Conservation (phyloP, 2,888 invertebrate species). For the Anagyrus pseudococci region DNA sequence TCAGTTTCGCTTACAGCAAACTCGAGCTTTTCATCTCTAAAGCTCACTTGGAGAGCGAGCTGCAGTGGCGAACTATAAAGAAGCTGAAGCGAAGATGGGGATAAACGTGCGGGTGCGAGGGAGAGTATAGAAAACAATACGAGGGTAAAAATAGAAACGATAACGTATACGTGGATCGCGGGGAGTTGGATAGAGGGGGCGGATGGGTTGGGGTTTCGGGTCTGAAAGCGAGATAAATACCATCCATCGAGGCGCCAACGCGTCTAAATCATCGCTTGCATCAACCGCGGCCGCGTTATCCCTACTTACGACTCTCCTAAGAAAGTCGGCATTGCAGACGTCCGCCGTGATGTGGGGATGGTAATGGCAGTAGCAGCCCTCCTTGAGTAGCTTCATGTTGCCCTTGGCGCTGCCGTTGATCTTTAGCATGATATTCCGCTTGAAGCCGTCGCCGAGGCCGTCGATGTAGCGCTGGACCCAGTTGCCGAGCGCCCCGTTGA, state of each 20-base stretch:
- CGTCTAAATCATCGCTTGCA: conserved; percentile 37
- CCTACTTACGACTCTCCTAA: conserved; percentile 76
- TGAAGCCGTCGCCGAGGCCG: conserved; percentile 47
- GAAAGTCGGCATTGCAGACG: conserved; percentile 87
- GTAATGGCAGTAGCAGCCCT: conserved; percentile 68
- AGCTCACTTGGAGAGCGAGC: too few species aligned
- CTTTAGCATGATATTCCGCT: conserved; percentile 56
- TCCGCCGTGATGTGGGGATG: conserved; percentile 87
- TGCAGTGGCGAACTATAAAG: too few species aligned
- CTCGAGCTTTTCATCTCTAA: too few species aligned
- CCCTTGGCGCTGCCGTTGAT: conserved; percentile 57
- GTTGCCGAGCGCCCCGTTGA: conserved; percentile 54
- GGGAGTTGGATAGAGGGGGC: neutral
- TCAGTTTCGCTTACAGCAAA: too few species aligned
- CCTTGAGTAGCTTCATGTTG: conserved; percentile 59
- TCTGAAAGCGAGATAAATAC: conserved; percentile 32
- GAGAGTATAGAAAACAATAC: too few species aligned
- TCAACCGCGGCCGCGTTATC: conserved; percentile 27
- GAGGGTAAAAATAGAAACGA: too few species aligned
- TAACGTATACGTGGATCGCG: too few species aligned
- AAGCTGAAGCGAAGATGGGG: too few species aligned
- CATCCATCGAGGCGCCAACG: conserved; percentile 38
- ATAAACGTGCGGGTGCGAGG: too few species aligned
- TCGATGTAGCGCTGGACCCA: conserved; percentile 57
- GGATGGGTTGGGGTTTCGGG: neutral